Conservation (phyloP, 2,888 invertebrate genomes). For the Melieria picta region DNA sequence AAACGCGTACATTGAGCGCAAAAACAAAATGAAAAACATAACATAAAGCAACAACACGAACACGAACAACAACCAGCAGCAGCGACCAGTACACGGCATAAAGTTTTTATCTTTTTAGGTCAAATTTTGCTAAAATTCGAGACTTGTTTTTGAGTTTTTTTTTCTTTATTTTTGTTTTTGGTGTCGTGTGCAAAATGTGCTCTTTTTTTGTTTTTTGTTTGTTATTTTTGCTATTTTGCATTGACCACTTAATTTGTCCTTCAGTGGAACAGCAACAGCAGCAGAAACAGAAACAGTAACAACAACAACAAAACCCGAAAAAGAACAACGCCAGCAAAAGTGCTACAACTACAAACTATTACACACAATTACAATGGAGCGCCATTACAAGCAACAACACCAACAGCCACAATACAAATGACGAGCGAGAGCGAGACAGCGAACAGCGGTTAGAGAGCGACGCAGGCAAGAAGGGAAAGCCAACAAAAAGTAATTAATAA, state of each 20-base stretch:
- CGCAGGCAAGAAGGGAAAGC: not conserved
- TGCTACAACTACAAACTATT: not conserved
- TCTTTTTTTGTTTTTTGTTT: conserved; percentile 5
- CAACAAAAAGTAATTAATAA: conserved; percentile 46
- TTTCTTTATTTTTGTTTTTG: conserved; percentile 42
- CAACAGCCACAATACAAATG: conserved; percentile 6
- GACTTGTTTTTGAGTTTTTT: conserved; percentile 22
- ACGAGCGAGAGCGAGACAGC: not conserved
- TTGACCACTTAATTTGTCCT: conserved; percentile 39
- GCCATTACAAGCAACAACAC: conserved; percentile 12
- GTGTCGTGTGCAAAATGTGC: conserved; percentile 28
- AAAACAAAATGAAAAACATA: conserved; percentile 26
- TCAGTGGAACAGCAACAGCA: not conserved
- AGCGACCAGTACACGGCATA: conserved; percentile 19
- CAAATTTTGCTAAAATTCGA: conserved; percentile 45
- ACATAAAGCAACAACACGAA: conserved; percentile 19
- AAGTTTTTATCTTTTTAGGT: conserved; percentile 53
- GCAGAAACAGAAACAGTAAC: not conserved
- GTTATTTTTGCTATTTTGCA: conserved; percentile 33
- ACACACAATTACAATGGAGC: not conserved
- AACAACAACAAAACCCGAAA: too few relatives aligned
- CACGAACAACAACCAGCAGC: not conserved
- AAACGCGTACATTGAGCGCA: conserved; percentile 20
- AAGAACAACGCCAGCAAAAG: too few relatives aligned
- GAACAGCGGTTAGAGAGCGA: not conserved